phyloP scores from a whole-genome alignment of 1,140 invertebrate genomes.

The Maconellicoccus hirsutus region DNA sequence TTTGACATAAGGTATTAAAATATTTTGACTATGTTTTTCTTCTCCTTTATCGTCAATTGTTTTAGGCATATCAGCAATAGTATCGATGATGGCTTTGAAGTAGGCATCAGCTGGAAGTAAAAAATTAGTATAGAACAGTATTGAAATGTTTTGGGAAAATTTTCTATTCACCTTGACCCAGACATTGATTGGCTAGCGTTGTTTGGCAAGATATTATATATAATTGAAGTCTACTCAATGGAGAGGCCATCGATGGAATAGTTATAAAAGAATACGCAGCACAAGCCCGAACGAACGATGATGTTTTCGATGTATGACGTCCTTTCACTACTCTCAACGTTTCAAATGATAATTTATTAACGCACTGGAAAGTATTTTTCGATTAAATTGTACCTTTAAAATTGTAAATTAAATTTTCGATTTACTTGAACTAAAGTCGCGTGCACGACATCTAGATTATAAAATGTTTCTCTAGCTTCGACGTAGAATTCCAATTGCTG shows the following conservation, averaged over 20 bases:
- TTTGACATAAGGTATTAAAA: constrained; percentile 56
- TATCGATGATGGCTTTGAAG: constrained; percentile 71
- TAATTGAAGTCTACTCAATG: constrained; percentile 59
- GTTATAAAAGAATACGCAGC: constrained; percentile 91
- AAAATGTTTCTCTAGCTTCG: constrained; percentile 75
- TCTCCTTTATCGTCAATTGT: constrained; percentile 65
- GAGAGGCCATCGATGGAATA: constrained; percentile 79
- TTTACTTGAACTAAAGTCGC: constrained; percentile 70
- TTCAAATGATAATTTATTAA: constrained; percentile 64
- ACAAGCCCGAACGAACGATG: constrained; percentile 82
- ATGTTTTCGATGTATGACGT: constrained; percentile 65
- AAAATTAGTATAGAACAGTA: not conserved
- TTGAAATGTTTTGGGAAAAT: not conserved
- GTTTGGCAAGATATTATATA: constrained; percentile 81
- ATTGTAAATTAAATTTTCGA: constrained; percentile 12
- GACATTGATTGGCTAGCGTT: constrained; percentile 76
- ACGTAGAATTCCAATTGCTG: constrained; percentile 87
- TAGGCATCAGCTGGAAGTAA: constrained; percentile 73
- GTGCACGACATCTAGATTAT: constrained; percentile 78
- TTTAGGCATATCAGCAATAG: constrained; percentile 65
- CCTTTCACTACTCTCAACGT: constrained; percentile 60
- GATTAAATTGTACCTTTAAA: constrained; percentile 2
- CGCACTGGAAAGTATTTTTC: constrained; percentile 47
- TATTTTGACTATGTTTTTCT: constrained; percentile 54
- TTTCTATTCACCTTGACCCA: constrained; percentile 66